Evolutionary conservation across 2,113 vertebrate genomes (phyloP).

Genomic region (Panthera leo): DNA sequence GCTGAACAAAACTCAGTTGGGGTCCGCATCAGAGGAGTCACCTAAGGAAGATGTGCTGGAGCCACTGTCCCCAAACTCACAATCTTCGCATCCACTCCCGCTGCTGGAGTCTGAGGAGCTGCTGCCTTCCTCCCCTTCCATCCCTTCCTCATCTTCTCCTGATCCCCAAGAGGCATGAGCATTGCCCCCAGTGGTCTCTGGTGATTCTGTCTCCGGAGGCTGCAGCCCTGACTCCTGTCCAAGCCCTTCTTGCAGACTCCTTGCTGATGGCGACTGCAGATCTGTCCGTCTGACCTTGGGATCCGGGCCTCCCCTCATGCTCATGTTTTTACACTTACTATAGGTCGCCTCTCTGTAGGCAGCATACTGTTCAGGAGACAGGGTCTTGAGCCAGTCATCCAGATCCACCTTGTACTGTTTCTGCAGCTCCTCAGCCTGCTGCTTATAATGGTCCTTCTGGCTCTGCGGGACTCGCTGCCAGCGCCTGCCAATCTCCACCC

Average conservation of each 20-base stretch:
- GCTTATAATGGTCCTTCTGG: constrained; percentile 92
- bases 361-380: constrained; percentile 90
- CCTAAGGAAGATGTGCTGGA: constrained; percentile 87
- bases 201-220: neutral
- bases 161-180: neutral
- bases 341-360: constrained; percentile 86
- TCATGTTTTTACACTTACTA: constrained; percentile 86
- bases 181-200: fast-evolving
- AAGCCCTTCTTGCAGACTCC: constrained; percentile 33
- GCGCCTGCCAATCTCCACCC: constrained; percentile 92
- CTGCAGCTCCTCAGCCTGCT: constrained; percentile 92
- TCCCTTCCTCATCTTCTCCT: constrained; percentile 78
- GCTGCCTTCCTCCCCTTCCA: constrained; percentile 63
- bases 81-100: constrained; percentile 82
- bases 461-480: constrained; percentile 90
- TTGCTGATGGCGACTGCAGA: constrained; percentile 85
- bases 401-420: constrained; percentile 91
- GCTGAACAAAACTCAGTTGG: constrained; percentile 85
- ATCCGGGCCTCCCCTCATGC: constrained; percentile 84
- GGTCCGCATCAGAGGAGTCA: constrained; percentile 88
- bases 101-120: neutral
- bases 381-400: constrained; percentile 93
- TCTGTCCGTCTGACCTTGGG: constrained; percentile 83
- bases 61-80: constrained; percentile 87
- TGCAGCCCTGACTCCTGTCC: fast-evolving